phyloP scores from a whole-genome alignment of 2,797 vertebrate genomes.

The Oreonectes daqikongensis region DNA sequence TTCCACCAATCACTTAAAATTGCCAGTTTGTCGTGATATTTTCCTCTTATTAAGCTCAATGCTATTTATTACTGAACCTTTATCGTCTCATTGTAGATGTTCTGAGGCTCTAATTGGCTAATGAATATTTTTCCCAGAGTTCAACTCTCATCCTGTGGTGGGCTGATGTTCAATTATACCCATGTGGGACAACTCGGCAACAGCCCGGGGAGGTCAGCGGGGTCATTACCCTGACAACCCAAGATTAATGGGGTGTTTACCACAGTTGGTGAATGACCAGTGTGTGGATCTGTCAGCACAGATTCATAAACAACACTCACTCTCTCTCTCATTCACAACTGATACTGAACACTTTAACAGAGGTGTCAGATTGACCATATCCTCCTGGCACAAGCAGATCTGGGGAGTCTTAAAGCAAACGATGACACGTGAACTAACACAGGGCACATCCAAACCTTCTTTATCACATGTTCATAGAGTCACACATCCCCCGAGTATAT shows the following conservation, averaged over 20 bases:
- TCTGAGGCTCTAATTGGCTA: conserved; percentile 49
- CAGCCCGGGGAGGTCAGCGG: conserved; percentile 46
- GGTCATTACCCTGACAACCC: conserved; percentile 71
- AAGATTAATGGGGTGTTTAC: conserved; percentile 68
- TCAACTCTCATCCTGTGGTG: conserved; percentile 27
- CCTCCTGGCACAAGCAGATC: conserved; percentile 51
- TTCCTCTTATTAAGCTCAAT: conserved; percentile 37
- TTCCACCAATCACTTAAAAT: conserved; percentile 31
- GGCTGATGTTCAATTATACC: conserved; percentile 54
- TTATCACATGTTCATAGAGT: conserved; percentile 9
- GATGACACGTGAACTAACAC: conserved; percentile 17
- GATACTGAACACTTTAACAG: conserved; percentile 72
- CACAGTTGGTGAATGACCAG: conserved; percentile 70
- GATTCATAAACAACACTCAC: conserved; percentile 50
- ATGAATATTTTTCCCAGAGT: conserved; percentile 51
- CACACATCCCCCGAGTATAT: background rate
- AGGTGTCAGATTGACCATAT: conserved; percentile 68
- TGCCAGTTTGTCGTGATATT: conserved; percentile 26
- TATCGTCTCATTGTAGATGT: conserved; percentile 35
- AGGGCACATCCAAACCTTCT: background rate
- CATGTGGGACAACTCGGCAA: conserved; percentile 54
- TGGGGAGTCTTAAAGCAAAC: conserved; percentile 30
- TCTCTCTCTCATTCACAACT: conserved; percentile 40
- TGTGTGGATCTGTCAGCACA: conserved; percentile 67
- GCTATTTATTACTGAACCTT: conserved; percentile 26